A percentile compares a stretch with the other conserved stretches of the same genome.
phyloP scores from a whole-genome alignment of 2,888 invertebrate species.

The Luffia ferchaultella region DNA sequence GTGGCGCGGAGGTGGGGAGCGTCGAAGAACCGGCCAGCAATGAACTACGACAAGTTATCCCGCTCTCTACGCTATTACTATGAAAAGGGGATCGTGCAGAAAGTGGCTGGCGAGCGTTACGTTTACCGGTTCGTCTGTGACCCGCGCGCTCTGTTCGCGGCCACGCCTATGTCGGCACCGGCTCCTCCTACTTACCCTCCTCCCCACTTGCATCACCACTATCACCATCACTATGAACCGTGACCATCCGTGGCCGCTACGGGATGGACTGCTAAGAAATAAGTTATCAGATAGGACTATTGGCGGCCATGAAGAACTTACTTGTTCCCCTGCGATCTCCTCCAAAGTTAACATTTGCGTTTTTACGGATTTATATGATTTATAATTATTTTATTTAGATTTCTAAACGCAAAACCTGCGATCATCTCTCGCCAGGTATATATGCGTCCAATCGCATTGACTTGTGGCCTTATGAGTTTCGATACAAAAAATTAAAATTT shows the following conservation, averaged over 20 bases:
- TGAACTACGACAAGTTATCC: slow-evolving; percentile 97
- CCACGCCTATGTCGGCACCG: slow-evolving; percentile 64
- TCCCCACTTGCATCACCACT: slow-evolving; percentile 3
- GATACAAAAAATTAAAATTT: no score
- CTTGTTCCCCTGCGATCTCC: no score
- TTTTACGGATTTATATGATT: no score
- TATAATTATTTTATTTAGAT: no score
- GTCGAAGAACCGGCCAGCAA: slow-evolving; percentile 95
- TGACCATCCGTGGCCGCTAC: background rate
- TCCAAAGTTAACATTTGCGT: no score
- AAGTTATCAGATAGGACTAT: no score
- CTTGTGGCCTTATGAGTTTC: no score
- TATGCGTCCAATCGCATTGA: no score
- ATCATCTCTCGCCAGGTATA: no score
- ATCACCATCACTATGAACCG: background rate
- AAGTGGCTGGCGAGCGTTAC: slow-evolving; percentile 94
- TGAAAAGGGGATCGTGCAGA: slow-evolving; percentile 99
- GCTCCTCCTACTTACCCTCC: slow-evolving; percentile 15
- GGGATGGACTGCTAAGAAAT: no score
- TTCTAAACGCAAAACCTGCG: no score
- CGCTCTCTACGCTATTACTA: slow-evolving; percentile 95
- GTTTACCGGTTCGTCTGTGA: slow-evolving; percentile 98
- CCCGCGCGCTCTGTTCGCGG: slow-evolving; percentile 88
- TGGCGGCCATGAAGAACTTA: no score
- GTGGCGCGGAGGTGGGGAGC: slow-evolving; percentile 96